Percentiles rank a stretch among this genome's conserved stretches.
Evolutionary conservation across 2,888 invertebrate species (phyloP).

Genomic region (Cantharis rustica): DNA sequence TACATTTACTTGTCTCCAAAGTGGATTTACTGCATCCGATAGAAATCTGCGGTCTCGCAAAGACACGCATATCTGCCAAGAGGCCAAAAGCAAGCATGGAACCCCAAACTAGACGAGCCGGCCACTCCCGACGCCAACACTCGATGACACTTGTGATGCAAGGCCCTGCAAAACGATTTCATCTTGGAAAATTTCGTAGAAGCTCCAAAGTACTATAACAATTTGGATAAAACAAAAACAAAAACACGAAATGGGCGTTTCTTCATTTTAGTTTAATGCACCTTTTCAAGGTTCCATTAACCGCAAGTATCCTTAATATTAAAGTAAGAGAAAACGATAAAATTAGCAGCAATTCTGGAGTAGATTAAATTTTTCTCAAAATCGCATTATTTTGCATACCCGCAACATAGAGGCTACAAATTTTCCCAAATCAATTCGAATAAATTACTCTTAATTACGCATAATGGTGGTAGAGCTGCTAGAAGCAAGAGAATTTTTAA

Average conservation of each 20-base stretch:
- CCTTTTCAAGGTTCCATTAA: constrained; percentile 22
- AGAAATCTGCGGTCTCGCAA: constrained; percentile 49
- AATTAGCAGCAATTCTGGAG: constrained; percentile 19
- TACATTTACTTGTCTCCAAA: constrained; percentile 37
- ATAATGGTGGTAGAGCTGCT: constrained; percentile 50
- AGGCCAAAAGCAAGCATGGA: constrained; percentile 23
- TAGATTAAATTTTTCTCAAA: constrained; percentile 16
- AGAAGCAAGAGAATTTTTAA: constrained; percentile 22
- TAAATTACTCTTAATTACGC: constrained; percentile 51
- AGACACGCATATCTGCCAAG: constrained; percentile 32
- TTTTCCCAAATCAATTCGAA: constrained; percentile 49
- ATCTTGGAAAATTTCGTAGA: constrained; percentile 23
- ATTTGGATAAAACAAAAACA: constrained; percentile 15
- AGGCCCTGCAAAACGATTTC: constrained; percentile 26
- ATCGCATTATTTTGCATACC: constrained; percentile 25
- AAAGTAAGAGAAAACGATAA: constrained; percentile 15
- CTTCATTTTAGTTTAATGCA: constrained; percentile 25
- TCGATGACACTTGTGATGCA: constrained; percentile 33
- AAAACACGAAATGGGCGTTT: constrained; percentile 20
- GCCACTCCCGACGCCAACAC: constrained; percentile 37
- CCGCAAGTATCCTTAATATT: constrained; percentile 23
- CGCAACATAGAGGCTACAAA: constrained; percentile 6
- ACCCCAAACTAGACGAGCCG: constrained; percentile 29
- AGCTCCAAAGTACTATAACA: constrained; percentile 4
- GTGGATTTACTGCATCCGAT: constrained; percentile 52